Evolutionary conservation across 2,888 invertebrate genomes (phyloP), one percentile per base, ranked within the genome.

Genomic region (Agrilus mali): DNA sequence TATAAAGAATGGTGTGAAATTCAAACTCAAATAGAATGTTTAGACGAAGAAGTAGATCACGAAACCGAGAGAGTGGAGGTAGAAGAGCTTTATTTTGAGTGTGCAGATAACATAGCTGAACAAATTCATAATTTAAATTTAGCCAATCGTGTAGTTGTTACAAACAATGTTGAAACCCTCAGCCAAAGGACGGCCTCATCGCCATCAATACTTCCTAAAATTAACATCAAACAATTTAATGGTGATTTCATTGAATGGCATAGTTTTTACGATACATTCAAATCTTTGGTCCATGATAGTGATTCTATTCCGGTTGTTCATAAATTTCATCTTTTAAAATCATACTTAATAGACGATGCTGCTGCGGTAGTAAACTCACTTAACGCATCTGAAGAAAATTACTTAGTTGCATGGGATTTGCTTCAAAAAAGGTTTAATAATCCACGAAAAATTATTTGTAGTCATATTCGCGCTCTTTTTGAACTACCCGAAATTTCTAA

Each of bases 391-490:
- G 40, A 33, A 16, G 33, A 43, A 8, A 44, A 44, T 38, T 47
- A 46, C 16, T 22, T 31, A n/a, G 36, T 37, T 12, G 47, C 41
- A 5, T 44, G 34, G 33, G 22, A 39, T n/a, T 31, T 40, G 33
- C 35, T 47, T 14, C 32, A 40, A 13, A 38, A 44, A 27, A 22
- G 45, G 20, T 47, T 33, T 31, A 39, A 45, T 15, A 45, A 47
- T 16, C 45, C 40, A 45, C 22, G 41, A 38, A 32, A 34, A 10
- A 47, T 47, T 16, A 36, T 42, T 32, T 20, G 33, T 22, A 34
- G 36, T n/a, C 48, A 48, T 32, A 38, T 46, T 12, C 37, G 41
- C n/a, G 34, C 41, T 38, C 20, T 48, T 38, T 41, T 33, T 17
- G 41, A 41, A 41, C n/a, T 27, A 10, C 17, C 35, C 10, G 34